Conservation (phyloP, 2,113 vertebrate genomes). For the Catharus bicknelli region DNA sequence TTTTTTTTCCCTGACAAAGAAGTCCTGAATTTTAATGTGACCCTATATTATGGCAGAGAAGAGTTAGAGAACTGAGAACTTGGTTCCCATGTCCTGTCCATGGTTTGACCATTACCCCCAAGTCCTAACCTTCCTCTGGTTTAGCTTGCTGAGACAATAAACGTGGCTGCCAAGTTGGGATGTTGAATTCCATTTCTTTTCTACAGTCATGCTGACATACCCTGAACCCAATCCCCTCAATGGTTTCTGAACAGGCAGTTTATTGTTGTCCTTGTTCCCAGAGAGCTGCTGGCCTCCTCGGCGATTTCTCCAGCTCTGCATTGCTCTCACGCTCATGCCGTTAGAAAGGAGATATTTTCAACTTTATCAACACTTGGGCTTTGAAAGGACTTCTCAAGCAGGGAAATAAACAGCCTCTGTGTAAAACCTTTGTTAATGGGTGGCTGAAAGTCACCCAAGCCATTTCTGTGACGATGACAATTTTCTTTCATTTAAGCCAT, state of each 20-base stretch:
- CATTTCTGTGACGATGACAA: not conserved
- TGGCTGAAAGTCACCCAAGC: not conserved
- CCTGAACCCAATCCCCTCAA: not conserved
- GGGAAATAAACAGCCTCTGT: slow-evolving; percentile 3
- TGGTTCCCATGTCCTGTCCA: not conserved
- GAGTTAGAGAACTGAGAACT: not conserved
- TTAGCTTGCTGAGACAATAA: not conserved
- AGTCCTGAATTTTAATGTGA: not conserved
- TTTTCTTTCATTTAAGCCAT: slow-evolving; percentile 10
- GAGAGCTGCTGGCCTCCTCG: not conserved
- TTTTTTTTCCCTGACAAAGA: not conserved
- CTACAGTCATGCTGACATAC: not conserved
- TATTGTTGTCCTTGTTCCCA: slow-evolving; percentile 19
- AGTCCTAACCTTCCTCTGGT: not conserved
- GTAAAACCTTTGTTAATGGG: not conserved
- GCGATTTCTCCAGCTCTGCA: not conserved
- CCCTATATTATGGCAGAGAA: not conserved
- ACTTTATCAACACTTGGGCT: slow-evolving; percentile 1
- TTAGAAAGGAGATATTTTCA: slow-evolving; percentile 2
- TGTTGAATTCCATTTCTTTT: not conserved
- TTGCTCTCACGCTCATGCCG: not conserved
- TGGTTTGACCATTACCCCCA: not conserved
- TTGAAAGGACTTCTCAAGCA: slow-evolving; percentile 16
- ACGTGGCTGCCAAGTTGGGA: not conserved
- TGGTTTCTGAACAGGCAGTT: not conserved